Percentiles rank a stretch among this genome's conserved stretches.
phyloP scores from a whole-genome alignment of 2,888 invertebrate species.

The Cancer borealis region DNA sequence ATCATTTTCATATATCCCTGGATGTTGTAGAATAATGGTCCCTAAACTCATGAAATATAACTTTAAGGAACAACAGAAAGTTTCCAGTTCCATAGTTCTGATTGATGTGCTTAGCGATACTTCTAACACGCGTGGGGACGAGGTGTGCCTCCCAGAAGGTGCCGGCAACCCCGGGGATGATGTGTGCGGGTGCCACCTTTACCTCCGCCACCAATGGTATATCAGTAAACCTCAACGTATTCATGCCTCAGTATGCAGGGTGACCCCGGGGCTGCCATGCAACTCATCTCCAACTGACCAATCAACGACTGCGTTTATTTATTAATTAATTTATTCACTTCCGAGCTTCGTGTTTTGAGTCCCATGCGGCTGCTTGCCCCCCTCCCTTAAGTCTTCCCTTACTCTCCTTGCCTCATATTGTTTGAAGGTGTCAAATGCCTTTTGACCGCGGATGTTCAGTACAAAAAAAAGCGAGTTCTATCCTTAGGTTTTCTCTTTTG shows the following conservation, averaged over 20 bases:
- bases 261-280: not conserved
- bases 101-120: constrained; percentile 29
- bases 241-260: not conserved
- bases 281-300: constrained; percentile 29
- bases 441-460: not conserved
- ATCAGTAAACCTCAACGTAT: not conserved
- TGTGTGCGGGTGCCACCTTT: not conserved
- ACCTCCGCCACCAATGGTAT: not conserved
- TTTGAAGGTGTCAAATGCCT: not conserved
- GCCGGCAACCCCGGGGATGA: not conserved
- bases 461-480: not conserved
- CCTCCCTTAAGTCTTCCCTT: constrained; percentile 36
- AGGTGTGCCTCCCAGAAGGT: not conserved
- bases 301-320: constrained; percentile 28
- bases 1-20: constrained; percentile 35
- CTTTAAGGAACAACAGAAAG: not conserved
- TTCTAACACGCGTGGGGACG: not conserved
- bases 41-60: constrained; percentile 27
- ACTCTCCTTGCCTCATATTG: not conserved
- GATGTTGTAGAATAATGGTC: constrained; percentile 43
- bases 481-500: not conserved
- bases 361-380: constrained; percentile 15
- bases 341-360: constrained; percentile 16
- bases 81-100: constrained; percentile 11
- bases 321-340: not conserved